A percentile compares a stretch with the other conserved stretches of the same genome.
Conservation (phyloP, 2,888 invertebrate genomes). For the Arrhopalites spinosus region DNA sequence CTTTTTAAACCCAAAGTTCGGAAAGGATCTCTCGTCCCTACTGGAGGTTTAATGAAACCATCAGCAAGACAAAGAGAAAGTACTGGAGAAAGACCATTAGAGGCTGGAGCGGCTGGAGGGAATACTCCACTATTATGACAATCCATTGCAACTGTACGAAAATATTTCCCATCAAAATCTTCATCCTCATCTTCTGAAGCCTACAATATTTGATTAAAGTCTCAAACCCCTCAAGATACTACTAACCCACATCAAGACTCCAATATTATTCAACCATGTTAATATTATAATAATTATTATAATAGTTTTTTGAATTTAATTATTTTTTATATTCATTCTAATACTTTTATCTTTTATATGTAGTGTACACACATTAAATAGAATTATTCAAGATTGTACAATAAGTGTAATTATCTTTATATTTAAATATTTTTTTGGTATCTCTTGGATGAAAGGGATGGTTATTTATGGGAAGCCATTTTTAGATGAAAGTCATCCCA, state of each 20-base stretch:
- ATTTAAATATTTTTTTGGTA: too few species aligned
- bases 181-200: slow-evolving; percentile 29
- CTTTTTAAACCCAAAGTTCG: slow-evolving; percentile 61
- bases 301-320: too few species aligned
- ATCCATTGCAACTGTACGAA: slow-evolving; percentile 32
- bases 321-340: too few species aligned
- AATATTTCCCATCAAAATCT: slow-evolving; percentile 43
- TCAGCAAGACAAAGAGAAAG: slow-evolving; percentile 39
- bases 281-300: too few species aligned
- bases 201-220: slow-evolving; percentile 33
- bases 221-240: neutral
- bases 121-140: slow-evolving; percentile 48
- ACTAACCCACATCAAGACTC: neutral
- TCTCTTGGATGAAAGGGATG: too few species aligned
- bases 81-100: slow-evolving; percentile 36
- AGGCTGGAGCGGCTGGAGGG: slow-evolving; percentile 38
- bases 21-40: slow-evolving; percentile 32
- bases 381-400: too few species aligned
- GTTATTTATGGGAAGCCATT: too few species aligned
- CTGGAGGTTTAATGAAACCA: slow-evolving; percentile 36
- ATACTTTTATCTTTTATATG: too few species aligned
- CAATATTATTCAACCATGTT: too few species aligned
- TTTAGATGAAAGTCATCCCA: too few species aligned
- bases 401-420: too few species aligned
- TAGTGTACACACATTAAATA: too few species aligned